These are phyloP conservation scores for Thoracochromis brauschi DNA, from an alignment of 2,113 vertebrate species.

Conservation along the genomic window DNA sequence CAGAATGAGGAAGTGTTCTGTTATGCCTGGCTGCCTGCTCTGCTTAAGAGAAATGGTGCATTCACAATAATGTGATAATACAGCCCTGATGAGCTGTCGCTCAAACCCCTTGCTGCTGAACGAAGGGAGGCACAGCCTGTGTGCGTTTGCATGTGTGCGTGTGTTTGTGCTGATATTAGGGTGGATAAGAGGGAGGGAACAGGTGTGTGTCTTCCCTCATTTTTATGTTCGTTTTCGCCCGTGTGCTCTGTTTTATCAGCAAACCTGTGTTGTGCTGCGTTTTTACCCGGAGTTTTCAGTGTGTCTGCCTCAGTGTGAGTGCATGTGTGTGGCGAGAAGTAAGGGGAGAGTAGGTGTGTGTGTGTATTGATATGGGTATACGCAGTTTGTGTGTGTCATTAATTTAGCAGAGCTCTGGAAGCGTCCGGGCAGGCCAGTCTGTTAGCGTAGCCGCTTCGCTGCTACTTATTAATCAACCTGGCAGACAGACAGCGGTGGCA, in stretches of 20 bases:
- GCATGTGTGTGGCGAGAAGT: background rate
- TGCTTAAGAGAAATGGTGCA: slow-evolving; percentile 1
- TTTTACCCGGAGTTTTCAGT: background rate
- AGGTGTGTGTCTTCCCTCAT: background rate
- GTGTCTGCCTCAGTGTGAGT: background rate
- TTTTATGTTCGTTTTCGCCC: slow-evolving; percentile 4
- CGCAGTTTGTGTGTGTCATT: slow-evolving; percentile 1
- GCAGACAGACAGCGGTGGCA: slow-evolving; percentile 44
- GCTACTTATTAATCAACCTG: slow-evolving; percentile 61
- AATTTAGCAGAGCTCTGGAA: slow-evolving; percentile 28
- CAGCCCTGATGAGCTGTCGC: slow-evolving; percentile 27
- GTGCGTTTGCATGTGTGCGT: background rate
- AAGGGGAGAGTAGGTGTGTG: background rate
- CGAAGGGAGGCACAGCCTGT: background rate
- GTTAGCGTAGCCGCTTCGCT: slow-evolving; percentile 32
- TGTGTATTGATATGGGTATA: background rate
- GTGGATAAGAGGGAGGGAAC: background rate
- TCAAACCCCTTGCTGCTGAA: background rate
- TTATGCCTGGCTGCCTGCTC: slow-evolving; percentile 1
- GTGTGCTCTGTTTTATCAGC: background rate
- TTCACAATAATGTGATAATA: slow-evolving; percentile 7
- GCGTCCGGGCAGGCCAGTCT: slow-evolving; percentile 19
- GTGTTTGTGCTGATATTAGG: background rate
- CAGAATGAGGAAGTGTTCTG: background rate
- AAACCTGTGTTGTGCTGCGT: background rate